Percentiles rank a stretch among this genome's conserved stretches.
phyloP scores from a whole-genome alignment of 2,113 vertebrate genomes.

The Reinhardtius hippoglossoides region DNA sequence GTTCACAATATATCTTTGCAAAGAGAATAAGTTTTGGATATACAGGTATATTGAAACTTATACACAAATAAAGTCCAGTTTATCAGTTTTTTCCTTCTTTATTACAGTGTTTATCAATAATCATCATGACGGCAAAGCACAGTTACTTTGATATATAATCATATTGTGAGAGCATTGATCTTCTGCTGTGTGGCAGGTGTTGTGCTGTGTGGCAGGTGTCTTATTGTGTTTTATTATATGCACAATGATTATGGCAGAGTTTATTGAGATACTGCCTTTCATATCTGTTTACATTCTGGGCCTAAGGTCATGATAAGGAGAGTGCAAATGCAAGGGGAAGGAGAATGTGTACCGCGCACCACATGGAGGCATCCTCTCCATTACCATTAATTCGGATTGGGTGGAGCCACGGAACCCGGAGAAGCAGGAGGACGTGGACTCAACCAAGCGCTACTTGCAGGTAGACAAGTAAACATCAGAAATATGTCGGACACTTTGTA shows the following conservation, averaged over 20 bases:
- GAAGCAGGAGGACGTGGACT: too few species aligned
- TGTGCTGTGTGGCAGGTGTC: neutral
- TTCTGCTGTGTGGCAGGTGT: neutral
- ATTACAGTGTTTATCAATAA: neutral
- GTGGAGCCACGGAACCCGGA: too few species aligned
- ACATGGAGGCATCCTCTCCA: too few species aligned
- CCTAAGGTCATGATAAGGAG: slow-evolving; percentile 33
- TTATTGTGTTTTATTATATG: slow-evolving; percentile 5
- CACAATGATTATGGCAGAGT: neutral
- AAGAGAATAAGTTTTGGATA: neutral
- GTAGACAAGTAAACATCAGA: too few species aligned
- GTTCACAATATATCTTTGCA: too few species aligned
- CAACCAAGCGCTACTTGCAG: too few species aligned
- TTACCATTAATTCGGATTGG: too few species aligned
- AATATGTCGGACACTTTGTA: too few species aligned
- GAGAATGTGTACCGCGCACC: too few species aligned
- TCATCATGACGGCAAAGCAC: neutral
- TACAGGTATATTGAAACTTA: neutral
- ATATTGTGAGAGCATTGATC: neutral
- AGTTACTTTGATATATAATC: neutral
- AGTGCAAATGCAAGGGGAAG: too few species aligned
- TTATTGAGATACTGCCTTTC: slow-evolving; percentile 8
- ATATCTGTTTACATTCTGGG: neutral
- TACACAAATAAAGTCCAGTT: neutral
- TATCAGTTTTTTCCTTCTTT: neutral